Conservation (phyloP, 2,797 vertebrate species). For the Urosaurus nigricauda region DNA sequence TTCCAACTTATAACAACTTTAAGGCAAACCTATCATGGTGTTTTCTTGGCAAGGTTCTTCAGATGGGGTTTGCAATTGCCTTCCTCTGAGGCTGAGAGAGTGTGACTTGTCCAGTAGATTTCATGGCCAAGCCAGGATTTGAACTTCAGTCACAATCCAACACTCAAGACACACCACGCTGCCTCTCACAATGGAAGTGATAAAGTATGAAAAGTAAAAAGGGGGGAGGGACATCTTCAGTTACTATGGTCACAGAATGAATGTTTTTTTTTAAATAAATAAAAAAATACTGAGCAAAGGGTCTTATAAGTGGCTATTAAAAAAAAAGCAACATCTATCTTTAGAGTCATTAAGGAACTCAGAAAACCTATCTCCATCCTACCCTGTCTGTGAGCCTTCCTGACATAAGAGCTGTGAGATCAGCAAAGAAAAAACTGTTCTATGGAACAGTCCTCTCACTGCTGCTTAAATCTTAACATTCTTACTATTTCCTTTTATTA, state of each 20-base stretch:
- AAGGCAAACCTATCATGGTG: too few relatives aligned
- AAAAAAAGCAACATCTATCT: neutral
- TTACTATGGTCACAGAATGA: neutral
- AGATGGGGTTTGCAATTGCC: too few relatives aligned
- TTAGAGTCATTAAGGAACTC: neutral
- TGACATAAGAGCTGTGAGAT: neutral
- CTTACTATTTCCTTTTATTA: neutral
- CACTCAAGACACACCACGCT: too few relatives aligned
- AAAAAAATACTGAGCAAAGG: neutral
- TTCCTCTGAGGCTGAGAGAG: too few relatives aligned
- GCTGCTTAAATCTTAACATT: neutral
- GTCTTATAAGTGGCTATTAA: neutral
- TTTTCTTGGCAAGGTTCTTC: too few relatives aligned
- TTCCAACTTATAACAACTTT: too few relatives aligned
- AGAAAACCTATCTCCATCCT: neutral
- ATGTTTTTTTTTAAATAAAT: neutral
- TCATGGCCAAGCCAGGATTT: too few relatives aligned
- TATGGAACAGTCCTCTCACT: neutral
- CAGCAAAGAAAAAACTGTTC: neutral
- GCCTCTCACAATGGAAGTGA: neutral
- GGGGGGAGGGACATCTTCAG: too few relatives aligned
- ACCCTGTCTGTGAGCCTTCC: neutral
- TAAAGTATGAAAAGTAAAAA: neutral
- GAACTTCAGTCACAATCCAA: too few relatives aligned
- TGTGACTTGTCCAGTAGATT: too few relatives aligned